Conservation (phyloP, 2,113 vertebrate species). For the Junco hyemalis region DNA sequence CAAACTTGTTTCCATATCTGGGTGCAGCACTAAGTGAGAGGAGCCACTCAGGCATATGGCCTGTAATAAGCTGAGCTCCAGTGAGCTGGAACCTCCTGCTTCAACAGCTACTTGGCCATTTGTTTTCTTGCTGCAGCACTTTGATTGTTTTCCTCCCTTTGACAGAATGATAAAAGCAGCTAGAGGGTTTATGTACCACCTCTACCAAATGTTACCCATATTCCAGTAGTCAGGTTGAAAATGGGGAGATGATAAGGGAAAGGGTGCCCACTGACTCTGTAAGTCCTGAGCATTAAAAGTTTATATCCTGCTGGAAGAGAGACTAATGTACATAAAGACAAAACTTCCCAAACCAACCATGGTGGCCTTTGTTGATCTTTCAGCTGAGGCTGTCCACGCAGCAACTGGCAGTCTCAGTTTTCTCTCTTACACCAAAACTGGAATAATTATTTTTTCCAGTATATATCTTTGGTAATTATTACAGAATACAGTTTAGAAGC, state of each 20-base stretch:
- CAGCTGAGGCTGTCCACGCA: neutral
- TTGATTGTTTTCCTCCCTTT: conserved; percentile 10
- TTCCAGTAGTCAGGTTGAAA: neutral
- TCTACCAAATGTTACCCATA: neutral
- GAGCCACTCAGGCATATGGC: conserved; percentile 43
- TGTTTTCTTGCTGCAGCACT: conserved; percentile 34
- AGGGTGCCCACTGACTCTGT: neutral
- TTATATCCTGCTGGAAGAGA: neutral
- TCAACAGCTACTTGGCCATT: conserved; percentile 28
- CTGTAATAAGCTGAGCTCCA: conserved; percentile 11
- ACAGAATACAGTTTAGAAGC: neutral
- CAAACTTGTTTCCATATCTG: conserved; percentile 2
- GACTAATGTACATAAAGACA: fast-evolving
- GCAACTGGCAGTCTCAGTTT: neutral
- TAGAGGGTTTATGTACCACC: neutral
- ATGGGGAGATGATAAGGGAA: neutral
- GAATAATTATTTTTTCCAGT: neutral
- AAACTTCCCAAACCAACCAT: neutral
- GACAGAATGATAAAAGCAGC: conserved; percentile 29
- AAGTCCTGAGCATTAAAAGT: neutral
- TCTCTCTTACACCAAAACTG: neutral
- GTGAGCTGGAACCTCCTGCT: conserved; percentile 1
- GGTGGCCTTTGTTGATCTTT: neutral
- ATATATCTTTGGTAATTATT: neutral
- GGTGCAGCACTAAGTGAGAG: neutral